Evolutionary conservation across 2,888 invertebrate species (phyloP), one percentile per base, ranked within the genome.

Genomic region (Meandrusa payeni): DNA sequence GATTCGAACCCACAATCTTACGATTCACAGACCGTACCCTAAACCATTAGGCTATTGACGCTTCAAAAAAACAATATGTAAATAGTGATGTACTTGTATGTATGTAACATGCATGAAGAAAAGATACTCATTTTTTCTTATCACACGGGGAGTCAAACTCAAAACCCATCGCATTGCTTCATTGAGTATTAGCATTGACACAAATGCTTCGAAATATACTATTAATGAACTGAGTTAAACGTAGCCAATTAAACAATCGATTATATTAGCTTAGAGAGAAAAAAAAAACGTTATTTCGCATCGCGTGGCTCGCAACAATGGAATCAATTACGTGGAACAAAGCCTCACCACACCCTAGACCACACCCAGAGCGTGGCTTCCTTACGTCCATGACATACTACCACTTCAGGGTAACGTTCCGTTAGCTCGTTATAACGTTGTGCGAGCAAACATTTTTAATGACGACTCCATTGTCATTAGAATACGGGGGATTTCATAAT

Each of bases 281-380:
- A 36, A 31, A 37, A 43, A 19, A 13, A 17, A 37, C 19, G 6
- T 5, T 43, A 32, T 20, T 26, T 27, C 20, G 26, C 32, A 43
- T 59, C 50, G 51, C 54, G 57, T 54, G 55, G 37, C 28, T 24
- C 10, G 32, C 37, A 48, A 54, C 57, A 57, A 55, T 52, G 28
- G 42, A 39, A 46, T 26, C 48, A 54, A 52, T 52, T 52, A 51
- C 29, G 13, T 3, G 3, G 42, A 55, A 57, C 57, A 57, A 57
- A 57, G 55, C 47, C 15, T 11, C 13, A 37, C 36, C 43, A 43
- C 43, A 43, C 43, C 43, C 38, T 32, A 31, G 6, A 28, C 49
- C 52, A 49, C 57, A 49, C 57, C 57, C 46, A 49, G 51, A 5
- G 26, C 45, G 50, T 43, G 52, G 54, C 58, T 55, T 46, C 48